These are phyloP conservation scores for Setophaga petechia DNA, from an alignment of 2,113 vertebrate species.

Conservation along the genomic window DNA sequence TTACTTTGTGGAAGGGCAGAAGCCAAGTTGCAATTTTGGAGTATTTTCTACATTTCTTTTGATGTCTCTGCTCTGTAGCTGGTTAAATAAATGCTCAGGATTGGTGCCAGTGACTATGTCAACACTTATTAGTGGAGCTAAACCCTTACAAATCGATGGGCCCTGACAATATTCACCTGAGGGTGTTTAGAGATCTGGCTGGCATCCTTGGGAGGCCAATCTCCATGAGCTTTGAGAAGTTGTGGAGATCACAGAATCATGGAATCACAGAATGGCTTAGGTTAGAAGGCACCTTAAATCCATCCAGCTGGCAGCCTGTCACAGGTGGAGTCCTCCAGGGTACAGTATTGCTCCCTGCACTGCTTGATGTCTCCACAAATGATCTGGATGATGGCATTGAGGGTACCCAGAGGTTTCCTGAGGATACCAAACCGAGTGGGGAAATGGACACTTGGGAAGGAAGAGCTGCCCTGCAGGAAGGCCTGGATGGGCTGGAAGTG, in stretches of 20 bases:
- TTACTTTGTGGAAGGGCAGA: background rate
- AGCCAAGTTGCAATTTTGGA: background rate
- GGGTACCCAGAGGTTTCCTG: background rate
- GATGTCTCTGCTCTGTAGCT: background rate
- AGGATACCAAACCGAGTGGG: background rate
- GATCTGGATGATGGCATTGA: background rate
- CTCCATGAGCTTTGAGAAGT: background rate
- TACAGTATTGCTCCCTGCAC: background rate
- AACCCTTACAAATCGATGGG: background rate
- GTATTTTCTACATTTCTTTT: background rate
- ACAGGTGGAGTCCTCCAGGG: background rate
- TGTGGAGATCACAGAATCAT: background rate
- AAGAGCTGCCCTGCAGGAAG: background rate
- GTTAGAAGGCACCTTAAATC: background rate
- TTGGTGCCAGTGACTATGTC: background rate
- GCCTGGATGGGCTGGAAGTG: background rate
- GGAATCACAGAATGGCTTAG: background rate
- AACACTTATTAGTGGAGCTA: background rate
- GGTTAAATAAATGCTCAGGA: background rate
- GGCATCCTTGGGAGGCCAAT: background rate
- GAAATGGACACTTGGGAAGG: background rate
- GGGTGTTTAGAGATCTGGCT: background rate
- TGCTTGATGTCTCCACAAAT: background rate
- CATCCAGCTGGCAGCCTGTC: background rate
- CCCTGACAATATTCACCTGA: background rate